Percentiles rank a stretch among this genome's conserved stretches.
phyloP scores from a whole-genome alignment of 2,113 vertebrate genomes.

The Capra hircus region DNA sequence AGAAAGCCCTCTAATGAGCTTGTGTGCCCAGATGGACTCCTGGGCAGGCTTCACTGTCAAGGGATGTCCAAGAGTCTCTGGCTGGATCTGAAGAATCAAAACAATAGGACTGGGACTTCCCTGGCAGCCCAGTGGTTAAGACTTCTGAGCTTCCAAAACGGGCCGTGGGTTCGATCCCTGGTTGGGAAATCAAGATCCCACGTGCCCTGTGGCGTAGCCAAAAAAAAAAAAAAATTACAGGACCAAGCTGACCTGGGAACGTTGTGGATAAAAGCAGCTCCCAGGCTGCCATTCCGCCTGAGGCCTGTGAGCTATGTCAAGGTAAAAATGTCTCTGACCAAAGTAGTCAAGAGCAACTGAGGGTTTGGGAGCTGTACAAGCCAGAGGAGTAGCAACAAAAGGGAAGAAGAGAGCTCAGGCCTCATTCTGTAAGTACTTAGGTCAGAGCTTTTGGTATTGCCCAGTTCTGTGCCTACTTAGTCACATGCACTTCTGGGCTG shows the following conservation, averaged over 20 bases:
- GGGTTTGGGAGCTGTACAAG: not conserved
- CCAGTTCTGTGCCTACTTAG: not conserved
- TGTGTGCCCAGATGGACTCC: not conserved
- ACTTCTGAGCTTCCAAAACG: not conserved
- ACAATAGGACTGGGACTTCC: not conserved
- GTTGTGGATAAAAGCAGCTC: not conserved
- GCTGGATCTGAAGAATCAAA: not conserved
- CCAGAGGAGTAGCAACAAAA: not conserved
- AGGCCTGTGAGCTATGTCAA: not conserved
- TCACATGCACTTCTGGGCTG: not conserved
- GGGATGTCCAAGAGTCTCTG: not conserved
- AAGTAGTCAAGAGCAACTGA: not conserved
- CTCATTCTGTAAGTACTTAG: not conserved
- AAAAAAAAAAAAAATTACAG: not conserved
- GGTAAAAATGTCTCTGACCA: not conserved
- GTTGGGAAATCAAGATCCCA: not conserved
- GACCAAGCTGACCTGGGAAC: not conserved
- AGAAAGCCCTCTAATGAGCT: not conserved
- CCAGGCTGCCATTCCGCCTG: not conserved
- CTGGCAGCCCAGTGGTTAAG: not conserved
- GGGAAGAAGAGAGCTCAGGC: not conserved
- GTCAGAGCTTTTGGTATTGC: not conserved
- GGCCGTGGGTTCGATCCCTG: not conserved
- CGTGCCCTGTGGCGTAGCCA: not conserved
- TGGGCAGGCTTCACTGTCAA: not conserved